Evolutionary conservation across 2,888 invertebrate genomes (phyloP).

Genomic region (Nowickia ferox): DNA sequence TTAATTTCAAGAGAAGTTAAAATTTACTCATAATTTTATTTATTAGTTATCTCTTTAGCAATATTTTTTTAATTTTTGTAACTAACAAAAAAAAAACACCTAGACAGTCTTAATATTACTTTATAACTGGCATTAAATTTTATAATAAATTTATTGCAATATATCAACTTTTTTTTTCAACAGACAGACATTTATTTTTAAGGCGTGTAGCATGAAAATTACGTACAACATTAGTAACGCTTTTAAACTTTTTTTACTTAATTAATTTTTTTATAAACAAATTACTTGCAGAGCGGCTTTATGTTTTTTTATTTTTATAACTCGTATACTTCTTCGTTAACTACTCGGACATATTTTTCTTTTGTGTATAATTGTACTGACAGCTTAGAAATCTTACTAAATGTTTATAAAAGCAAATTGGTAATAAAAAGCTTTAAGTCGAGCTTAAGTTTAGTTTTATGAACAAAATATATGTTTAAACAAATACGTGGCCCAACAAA

Average conservation of each 20-base stretch:
- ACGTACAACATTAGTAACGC: slow-evolving; percentile 61
- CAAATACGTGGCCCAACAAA: no score
- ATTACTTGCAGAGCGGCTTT: no score
- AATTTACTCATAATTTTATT: no score
- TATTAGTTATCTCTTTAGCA: neutral
- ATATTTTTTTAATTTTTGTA: neutral
- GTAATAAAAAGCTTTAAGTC: no score
- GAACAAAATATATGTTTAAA: no score
- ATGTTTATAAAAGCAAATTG: no score
- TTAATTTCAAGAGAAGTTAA: no score
- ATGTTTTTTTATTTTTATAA: no score
- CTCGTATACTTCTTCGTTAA: no score
- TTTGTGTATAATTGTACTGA: neutral
- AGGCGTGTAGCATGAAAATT: slow-evolving; percentile 66
- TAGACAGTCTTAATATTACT: neutral
- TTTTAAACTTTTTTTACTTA: slow-evolving; percentile 42
- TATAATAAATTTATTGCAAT: slow-evolving; percentile 49
- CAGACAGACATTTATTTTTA: slow-evolving; percentile 61
- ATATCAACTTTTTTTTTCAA: slow-evolving; percentile 58
- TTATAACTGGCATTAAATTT: neutral
- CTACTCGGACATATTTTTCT: no score
- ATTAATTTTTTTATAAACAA: slow-evolving; percentile 25
- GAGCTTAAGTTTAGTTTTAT: no score
- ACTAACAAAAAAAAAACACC: neutral
- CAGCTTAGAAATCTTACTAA: neutral